phyloP scores from a whole-genome alignment of 1,140 invertebrate genomes.

The Arion vulgaris region DNA sequence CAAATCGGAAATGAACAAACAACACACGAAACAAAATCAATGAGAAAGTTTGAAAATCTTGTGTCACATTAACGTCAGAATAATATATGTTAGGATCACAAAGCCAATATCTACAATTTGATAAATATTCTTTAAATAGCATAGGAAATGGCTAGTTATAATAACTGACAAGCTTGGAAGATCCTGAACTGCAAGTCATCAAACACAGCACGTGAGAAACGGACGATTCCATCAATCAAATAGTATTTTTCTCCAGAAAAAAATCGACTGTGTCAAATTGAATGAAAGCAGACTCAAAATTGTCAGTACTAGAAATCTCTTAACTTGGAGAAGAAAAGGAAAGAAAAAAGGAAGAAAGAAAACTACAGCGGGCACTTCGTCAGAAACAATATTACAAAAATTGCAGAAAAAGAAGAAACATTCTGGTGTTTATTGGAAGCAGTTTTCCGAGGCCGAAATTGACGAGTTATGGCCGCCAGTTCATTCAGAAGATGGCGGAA shows the following conservation, averaged over 20 bases:
- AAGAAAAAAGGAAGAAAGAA: not conserved
- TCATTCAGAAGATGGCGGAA: conserved; percentile 21
- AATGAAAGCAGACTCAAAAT: not conserved
- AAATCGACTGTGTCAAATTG: conserved; percentile 11
- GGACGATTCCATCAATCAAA: not conserved
- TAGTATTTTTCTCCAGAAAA: not conserved
- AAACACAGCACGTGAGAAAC: not conserved
- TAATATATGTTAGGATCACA: not conserved
- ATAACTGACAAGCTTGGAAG: not conserved
- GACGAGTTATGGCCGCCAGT: conserved; percentile 17
- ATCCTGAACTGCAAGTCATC: not conserved
- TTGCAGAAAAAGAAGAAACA: not conserved
- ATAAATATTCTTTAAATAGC: not conserved
- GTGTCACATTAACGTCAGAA: not conserved
- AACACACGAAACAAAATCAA: not conserved
- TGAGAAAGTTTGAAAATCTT: not conserved
- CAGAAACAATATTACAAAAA: conserved; percentile 1
- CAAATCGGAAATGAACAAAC: too few relatives aligned
- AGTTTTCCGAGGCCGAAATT: not conserved
- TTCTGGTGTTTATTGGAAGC: conserved; percentile 17
- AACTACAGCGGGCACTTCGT: not conserved
- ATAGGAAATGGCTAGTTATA: not conserved
- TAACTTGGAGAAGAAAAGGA: too few relatives aligned
- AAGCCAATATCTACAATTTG: not conserved
- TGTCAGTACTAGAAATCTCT: not conserved